Base-by-base conservation (phyloP, 1,140 invertebrate genomes). In the Zaprionus capensis region DNA sequence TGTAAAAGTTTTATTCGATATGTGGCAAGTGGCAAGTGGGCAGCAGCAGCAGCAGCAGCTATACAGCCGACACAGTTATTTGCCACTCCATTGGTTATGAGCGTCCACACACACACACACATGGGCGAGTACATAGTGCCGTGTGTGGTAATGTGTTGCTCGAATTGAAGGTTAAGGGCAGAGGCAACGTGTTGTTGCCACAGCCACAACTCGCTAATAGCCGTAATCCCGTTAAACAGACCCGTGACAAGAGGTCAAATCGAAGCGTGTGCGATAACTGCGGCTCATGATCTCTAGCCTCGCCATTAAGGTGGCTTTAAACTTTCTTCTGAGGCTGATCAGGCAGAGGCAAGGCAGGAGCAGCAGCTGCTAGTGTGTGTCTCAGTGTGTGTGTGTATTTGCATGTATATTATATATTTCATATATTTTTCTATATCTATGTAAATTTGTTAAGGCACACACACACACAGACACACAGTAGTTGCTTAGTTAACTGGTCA, bases 1-100 rank as follows among this genome's bases (percentile, higher is more conserved):
- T 91, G 82, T 91, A 90, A 90, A 90, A 90, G 76, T 90, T 91
- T 85, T 90, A 90, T 90, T 90, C 86, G 82, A 90, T 90, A 91
- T 84, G 78, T 85, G 85, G 82, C 80, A 82, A 79, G 81, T 71
- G 82, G 77, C 65, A 65, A 63, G 72, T 38, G 61, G 67, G 51
- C 41, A 36, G 36, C 24, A 41, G 34, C n/a, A 17, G 31, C 6
- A 22, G 28, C 5, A 24, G 17, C 58, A 73, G 62, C 44, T 66
- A 64, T 71, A 77, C 44, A 79, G 71, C 67, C 83, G 83, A 80
- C 81, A 90, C 78, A 87, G 78, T 78, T 84, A 87, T 87, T 90
- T 84, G 81, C 78, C 72, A 70, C 84, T 85, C 70, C 64, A 83
- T 84, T 88, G 85, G 81, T 78, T 90, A 90, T 85, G 81, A 81